These are phyloP conservation scores for Enteromius treurensis DNA, from an alignment of 2,797 vertebrate genomes.

Conservation along the genomic window DNA sequence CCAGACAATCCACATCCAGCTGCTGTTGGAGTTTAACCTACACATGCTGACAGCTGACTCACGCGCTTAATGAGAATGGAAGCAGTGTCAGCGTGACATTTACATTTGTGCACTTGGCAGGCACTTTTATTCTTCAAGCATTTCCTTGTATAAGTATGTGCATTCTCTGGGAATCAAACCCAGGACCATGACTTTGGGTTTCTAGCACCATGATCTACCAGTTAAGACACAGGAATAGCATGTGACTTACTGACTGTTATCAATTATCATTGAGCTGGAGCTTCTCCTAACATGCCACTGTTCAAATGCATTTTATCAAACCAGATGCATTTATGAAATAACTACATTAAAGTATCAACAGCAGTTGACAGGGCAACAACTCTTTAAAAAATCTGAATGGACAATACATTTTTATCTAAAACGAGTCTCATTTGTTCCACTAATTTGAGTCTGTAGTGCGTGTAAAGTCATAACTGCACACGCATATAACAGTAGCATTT, in stretches of 20 bases:
- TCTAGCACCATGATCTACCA: not conserved
- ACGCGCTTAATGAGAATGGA: slow-evolving; percentile 21
- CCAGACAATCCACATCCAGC: slow-evolving; percentile 21
- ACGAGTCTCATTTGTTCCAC: not conserved
- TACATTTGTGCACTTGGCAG: not conserved
- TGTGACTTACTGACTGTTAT: not conserved
- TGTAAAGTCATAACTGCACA: not conserved
- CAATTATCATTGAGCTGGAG: not conserved
- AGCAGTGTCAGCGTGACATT: not conserved
- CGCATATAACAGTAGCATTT: not conserved
- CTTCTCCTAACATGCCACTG: not conserved
- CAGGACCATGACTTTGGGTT: not conserved
- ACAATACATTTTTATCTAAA: not conserved
- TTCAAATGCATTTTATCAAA: not conserved
- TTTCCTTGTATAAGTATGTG: not conserved
- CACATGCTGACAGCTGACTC: slow-evolving; percentile 22
- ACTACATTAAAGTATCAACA: not conserved
- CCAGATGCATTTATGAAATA: not conserved
- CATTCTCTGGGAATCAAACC: slow-evolving; percentile 10
- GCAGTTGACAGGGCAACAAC: not conserved
- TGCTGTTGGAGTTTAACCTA: slow-evolving; percentile 26
- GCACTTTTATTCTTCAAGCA: not conserved
- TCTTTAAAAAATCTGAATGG: not conserved
- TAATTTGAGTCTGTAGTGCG: not conserved
- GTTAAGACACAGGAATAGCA: not conserved